A percentile compares a stretch with the other conserved stretches of the same genome.
These are phyloP conservation scores for Augochlora pura DNA, from an alignment of 1,140 invertebrate genomes.

Conservation along the genomic window DNA sequence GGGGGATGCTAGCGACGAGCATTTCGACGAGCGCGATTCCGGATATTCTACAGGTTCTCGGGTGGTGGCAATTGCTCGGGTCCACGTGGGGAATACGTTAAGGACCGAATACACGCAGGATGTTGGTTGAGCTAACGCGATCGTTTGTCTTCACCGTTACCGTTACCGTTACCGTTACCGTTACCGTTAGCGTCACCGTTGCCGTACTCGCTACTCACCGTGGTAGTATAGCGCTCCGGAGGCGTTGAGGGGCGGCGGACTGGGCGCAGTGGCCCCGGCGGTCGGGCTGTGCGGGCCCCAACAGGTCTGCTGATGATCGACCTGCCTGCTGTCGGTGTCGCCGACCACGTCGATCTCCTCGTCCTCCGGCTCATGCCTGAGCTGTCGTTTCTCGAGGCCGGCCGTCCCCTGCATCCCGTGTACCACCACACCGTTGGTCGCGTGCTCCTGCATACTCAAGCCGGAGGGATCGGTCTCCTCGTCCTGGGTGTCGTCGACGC, in stretches of 20 bases:
- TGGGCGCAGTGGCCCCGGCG: conserved; percentile 86
- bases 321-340: conserved; percentile 74
- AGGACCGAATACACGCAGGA: too few species aligned
- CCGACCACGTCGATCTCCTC: conserved; percentile 92
- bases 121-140: too few species aligned
- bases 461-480: conserved; percentile 49
- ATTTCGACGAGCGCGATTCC: too few species aligned
- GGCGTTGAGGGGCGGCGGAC: conserved; percentile 84
- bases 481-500: conserved; percentile 80
- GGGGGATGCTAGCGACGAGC: background rate
- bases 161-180: too few species aligned
- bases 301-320: conserved; percentile 79
- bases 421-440: background rate
- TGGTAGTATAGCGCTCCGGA: conserved; percentile 84
- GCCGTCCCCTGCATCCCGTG: conserved; percentile 15
- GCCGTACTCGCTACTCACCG: conserved; percentile 77
- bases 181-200: too few species aligned
- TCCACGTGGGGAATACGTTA: too few species aligned
- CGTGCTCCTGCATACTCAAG: conserved; percentile 40
- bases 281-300: conserved; percentile 88
- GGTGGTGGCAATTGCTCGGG: too few species aligned
- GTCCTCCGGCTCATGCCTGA: conserved; percentile 83
- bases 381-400: conserved; percentile 53
- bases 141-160: too few species aligned
- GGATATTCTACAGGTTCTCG: too few species aligned